Percentiles rank a stretch among this genome's conserved stretches.
Evolutionary conservation across 2,113 vertebrate species (phyloP).

Genomic region (Todiramphus saurophagus): DNA sequence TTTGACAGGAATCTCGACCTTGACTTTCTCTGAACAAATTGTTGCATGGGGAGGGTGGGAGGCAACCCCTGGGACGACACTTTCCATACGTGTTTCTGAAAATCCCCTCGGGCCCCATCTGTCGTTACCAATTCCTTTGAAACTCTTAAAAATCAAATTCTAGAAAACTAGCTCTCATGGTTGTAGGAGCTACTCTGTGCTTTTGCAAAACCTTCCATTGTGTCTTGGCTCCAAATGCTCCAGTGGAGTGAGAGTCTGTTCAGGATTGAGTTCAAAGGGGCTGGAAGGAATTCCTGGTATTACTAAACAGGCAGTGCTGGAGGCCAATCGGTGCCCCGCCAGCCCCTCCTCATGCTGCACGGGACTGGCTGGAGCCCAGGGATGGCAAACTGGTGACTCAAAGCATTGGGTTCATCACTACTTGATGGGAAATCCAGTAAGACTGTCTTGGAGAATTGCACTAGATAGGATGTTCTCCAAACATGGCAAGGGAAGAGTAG

Average conservation of each 20-base stretch:
- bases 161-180: not conserved
- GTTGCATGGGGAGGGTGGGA: not conserved
- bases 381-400: slow-evolving; percentile 22
- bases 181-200: not conserved
- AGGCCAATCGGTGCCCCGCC: not conserved
- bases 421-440: not conserved
- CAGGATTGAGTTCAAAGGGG: slow-evolving; percentile 27
- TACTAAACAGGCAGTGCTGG: not conserved
- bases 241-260: not conserved
- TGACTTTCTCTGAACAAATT: not conserved
- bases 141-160: not conserved
- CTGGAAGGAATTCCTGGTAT: slow-evolving; percentile 42
- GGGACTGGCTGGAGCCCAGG: not conserved
- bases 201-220: not conserved
- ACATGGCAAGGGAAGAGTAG: slow-evolving; percentile 57
- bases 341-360: not conserved
- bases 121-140: not conserved
- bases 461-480: slow-evolving; percentile 56
- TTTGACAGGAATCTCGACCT: not conserved
- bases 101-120: not conserved
- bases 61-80: not conserved
- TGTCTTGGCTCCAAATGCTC: not conserved
- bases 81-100: not conserved
- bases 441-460: not conserved
- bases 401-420: not conserved